These are phyloP conservation scores for Tenodera sinensis DNA, from an alignment of 2,888 invertebrate genomes.

Conservation along the genomic window DNA sequence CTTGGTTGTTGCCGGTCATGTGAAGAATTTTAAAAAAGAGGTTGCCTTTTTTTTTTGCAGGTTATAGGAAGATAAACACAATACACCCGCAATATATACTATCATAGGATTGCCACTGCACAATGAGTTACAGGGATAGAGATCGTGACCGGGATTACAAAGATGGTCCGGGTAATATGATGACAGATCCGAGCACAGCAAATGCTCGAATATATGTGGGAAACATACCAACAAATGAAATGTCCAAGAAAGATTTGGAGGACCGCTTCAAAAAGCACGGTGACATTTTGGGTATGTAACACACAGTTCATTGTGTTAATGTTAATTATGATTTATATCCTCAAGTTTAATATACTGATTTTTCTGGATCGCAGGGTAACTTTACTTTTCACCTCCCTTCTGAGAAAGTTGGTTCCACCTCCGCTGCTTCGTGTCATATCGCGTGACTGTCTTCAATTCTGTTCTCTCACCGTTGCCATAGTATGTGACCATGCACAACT, in stretches of 20 bases:
- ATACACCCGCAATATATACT: not conserved
- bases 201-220: conserved; percentile 78
- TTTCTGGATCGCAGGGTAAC: too few species aligned
- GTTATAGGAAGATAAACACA: not conserved
- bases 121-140: conserved; percentile 22
- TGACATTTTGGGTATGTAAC: conserved; percentile 48
- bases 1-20: not conserved
- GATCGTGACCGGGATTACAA: not conserved
- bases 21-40: not conserved
- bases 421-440: too few species aligned
- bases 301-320: too few species aligned
- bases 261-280: conserved; percentile 74
- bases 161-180: conserved; percentile 22
- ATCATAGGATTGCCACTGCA: not conserved
- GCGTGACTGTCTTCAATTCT: too few species aligned
- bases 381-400: too few species aligned
- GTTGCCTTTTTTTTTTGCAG: not conserved
- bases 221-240: conserved; percentile 65
- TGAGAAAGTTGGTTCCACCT: too few species aligned
- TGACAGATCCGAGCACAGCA: conserved; percentile 72
- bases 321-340: too few species aligned
- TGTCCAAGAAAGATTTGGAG: conserved; percentile 62
- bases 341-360: too few species aligned
- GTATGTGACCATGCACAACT: too few species aligned
- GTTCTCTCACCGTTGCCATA: too few species aligned